Evolutionary conservation across 92 coral and sea anemone species (phyloP), one percentile per base, ranked within the genome.

Genomic region (Chrysogorgia sp.): DNA sequence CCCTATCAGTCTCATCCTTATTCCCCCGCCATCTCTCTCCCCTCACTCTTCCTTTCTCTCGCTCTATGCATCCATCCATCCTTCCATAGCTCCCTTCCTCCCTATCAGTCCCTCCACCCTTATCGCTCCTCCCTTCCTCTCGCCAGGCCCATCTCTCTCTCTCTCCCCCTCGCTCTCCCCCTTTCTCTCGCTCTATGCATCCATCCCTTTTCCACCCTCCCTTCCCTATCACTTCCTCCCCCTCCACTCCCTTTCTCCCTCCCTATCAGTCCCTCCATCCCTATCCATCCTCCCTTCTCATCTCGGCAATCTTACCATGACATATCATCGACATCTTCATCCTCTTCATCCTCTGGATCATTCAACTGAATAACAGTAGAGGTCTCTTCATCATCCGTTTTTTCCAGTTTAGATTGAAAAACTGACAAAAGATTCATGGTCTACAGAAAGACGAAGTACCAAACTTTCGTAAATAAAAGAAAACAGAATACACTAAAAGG

Each of bases 221-320:
- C 45, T 34, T 1, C 14, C 2, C 45, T 40, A 20, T 65, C 2
- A 33, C 7, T 19, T n/a, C 29, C 32, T 34, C 29, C 53, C 47
- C 19, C 22, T 34, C 74, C 47, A 3, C 19, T 47, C 57, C 20
- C 9, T 41, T 13, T 41, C 13, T 41, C 5, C 57, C 26, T 34
- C 22, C 30, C 17, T 30, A 31, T 59, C 66, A 21, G 19, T 21
- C 41, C 5, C 1, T 17, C 2, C 34, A 37, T 5, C 6, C 43
- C 43, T 37, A 37, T 24, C 14, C 12, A 9, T 58, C 30, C 2
- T 3, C 58, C 13, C 7, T 26, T 15, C 23, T 26, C n/a, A n/a
- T n/a, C n/a, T n/a, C n/a, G 53, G 15, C n/a, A 47, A 17, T 32
- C 88, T 84, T 82, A 93, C 97, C 97, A 93, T 65, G 96, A 96